These are phyloP conservation scores for Chelonus formosanus DNA, from an alignment of 2,888 invertebrate species.

Conservation along the genomic window DNA sequence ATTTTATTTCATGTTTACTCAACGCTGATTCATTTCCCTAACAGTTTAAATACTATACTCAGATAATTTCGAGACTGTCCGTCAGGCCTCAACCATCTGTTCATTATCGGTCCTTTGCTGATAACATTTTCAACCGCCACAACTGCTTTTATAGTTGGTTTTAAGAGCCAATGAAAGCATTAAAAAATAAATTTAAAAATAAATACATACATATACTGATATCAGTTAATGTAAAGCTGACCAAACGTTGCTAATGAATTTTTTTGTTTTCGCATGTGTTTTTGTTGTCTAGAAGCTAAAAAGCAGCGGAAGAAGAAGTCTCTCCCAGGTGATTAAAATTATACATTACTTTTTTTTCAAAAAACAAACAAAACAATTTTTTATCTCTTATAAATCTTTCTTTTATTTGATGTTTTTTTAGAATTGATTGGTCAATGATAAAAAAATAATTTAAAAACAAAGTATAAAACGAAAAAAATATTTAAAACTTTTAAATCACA, in stretches of 20 bases:
- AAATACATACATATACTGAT: constrained; percentile 30
- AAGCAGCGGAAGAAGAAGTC: constrained; percentile 95
- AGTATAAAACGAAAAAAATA: constrained; percentile 24
- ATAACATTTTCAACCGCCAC: too few relatives aligned
- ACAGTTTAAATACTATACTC: too few relatives aligned
- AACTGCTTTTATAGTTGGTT: too few relatives aligned
- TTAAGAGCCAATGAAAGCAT: not conserved
- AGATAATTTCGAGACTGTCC: too few relatives aligned
- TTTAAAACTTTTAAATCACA: constrained; percentile 12
- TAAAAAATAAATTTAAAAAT: constrained; percentile 31
- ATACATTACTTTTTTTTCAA: constrained; percentile 32
- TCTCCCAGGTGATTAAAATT: constrained; percentile 78
- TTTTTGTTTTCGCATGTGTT: constrained; percentile 64
- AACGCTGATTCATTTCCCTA: too few relatives aligned
- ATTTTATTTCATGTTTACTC: too few relatives aligned
- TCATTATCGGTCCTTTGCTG: too few relatives aligned
- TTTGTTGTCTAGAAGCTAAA: constrained; percentile 82
- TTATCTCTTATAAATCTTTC: too few relatives aligned
- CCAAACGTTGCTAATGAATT: constrained; percentile 59
- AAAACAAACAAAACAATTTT: too few relatives aligned
- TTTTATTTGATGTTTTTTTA: not conserved
- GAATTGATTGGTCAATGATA: constrained; percentile 33
- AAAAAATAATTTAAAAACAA: constrained; percentile 24
- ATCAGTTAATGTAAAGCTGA: constrained; percentile 20
- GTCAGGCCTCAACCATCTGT: too few relatives aligned